Conservation (phyloP, 2,797 vertebrate species). For the Tauraco hartlaubi region DNA sequence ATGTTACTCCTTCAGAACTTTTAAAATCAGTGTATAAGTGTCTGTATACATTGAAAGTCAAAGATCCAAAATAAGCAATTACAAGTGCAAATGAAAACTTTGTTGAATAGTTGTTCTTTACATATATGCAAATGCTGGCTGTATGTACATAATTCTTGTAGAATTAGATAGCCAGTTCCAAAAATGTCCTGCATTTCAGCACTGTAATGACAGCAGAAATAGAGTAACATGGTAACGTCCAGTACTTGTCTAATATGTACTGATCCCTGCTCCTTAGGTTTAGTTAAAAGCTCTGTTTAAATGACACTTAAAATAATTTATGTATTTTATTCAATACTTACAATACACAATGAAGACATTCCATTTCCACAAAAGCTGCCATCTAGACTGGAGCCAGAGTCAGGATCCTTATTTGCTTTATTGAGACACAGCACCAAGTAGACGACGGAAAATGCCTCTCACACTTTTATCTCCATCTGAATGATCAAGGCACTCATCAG, state of each 20-base stretch:
- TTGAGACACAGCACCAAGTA: background rate
- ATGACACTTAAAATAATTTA: background rate
- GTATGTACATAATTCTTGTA: background rate
- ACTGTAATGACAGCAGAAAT: background rate
- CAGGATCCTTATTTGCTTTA: rapidly evolving
- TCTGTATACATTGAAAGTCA: background rate
- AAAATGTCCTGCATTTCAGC: background rate
- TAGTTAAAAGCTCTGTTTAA: background rate
- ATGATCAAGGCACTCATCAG: background rate
- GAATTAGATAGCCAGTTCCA: background rate
- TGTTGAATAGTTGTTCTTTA: background rate
- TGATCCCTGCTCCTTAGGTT: background rate
- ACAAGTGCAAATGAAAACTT: background rate
- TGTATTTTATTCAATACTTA: background rate
- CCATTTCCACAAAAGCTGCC: background rate
- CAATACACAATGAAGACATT: background rate
- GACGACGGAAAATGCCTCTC: background rate
- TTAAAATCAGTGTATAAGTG: background rate
- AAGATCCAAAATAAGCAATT: background rate
- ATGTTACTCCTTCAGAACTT: background rate
- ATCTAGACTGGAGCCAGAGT: background rate
- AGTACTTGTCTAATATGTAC: background rate
- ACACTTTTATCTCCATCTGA: background rate
- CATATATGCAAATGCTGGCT: background rate
- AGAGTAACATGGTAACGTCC: background rate